These are phyloP conservation scores for Paramormyrops kingsleyae DNA, from an alignment of 2,113 vertebrate genomes.

Conservation along the genomic window DNA sequence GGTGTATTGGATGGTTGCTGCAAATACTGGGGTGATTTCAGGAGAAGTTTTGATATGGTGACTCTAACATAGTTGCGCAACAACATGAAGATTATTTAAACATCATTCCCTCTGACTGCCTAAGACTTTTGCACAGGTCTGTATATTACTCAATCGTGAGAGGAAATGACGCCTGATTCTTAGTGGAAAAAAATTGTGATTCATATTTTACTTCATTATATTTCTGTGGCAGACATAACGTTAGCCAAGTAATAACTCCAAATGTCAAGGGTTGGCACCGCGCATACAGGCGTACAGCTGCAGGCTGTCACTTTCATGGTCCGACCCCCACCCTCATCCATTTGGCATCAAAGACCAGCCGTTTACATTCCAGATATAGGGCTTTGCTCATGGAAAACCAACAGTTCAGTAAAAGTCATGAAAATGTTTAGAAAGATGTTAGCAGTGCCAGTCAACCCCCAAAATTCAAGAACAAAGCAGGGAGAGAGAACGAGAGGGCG, in stretches of 20 bases:
- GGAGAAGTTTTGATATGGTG: neutral
- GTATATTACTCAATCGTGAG: neutral
- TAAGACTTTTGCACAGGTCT: neutral
- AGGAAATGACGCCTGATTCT: neutral
- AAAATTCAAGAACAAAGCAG: neutral
- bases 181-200: neutral
- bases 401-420: neutral
- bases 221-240: neutral
- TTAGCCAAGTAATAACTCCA: neutral
- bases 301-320: neutral
- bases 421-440: constrained; percentile 1
- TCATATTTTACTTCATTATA: neutral
- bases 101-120: neutral
- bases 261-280: neutral
- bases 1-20: neutral
- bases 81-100: neutral
- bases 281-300: neutral
- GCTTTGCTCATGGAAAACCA: neutral
- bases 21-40: neutral
- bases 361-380: neutral
- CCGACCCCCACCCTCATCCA: neutral
- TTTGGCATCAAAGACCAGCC: neutral
- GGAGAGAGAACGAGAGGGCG: neutral
- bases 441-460: neutral
- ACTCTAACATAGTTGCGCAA: neutral